Evolutionary conservation across 2,888 invertebrate species (phyloP).

Genomic region (Mesorhabditis spiculigera): DNA sequence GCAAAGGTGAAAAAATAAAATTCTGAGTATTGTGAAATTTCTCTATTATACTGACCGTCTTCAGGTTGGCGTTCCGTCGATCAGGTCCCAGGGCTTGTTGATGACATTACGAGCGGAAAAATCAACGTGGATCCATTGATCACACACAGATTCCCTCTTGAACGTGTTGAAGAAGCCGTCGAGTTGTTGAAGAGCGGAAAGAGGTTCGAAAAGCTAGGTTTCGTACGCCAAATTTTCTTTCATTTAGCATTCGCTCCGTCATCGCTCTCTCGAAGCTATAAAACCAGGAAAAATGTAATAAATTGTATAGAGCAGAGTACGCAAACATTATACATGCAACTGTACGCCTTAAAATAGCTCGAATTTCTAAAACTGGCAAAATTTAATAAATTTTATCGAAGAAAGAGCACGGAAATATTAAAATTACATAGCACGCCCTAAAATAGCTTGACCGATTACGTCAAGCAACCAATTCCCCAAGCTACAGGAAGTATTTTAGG

Average conservation of each 20-base stretch:
- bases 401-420: too few species aligned
- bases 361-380: too few species aligned
- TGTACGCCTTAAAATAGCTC: too few species aligned
- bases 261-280: not conserved
- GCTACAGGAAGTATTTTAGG: too few species aligned
- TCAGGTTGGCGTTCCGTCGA: not conserved
- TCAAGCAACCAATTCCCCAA: too few species aligned
- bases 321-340: too few species aligned
- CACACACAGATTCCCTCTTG: not conserved
- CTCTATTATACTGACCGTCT: not conserved
- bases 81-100: not conserved
- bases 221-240: not conserved
- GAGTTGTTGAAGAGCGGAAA: constrained; percentile 6
- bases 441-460: too few species aligned
- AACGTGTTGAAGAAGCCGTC: not conserved
- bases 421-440: too few species aligned
- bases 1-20: not conserved
- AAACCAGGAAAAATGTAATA: not conserved
- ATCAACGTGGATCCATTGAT: not conserved
- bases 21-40: not conserved
- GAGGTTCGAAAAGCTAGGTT: not conserved
- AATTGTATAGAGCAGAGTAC: too few species aligned
- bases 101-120: not conserved
- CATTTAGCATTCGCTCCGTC: not conserved
- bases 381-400: too few species aligned